These are phyloP conservation scores for Sesamia nonagrioides DNA, from an alignment of 1,140 invertebrate species.

Conservation along the genomic window DNA sequence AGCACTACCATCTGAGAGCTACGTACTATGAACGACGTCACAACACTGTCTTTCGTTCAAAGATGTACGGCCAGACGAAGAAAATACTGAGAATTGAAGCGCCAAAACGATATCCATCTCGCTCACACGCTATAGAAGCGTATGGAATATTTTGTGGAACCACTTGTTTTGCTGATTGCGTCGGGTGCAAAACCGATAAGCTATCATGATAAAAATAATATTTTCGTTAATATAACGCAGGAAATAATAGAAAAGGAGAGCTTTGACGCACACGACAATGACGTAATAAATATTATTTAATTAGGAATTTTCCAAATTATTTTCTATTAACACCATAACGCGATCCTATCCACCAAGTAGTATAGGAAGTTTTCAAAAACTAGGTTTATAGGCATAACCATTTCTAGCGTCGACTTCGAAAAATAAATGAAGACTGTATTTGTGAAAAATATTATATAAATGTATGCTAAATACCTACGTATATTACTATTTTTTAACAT, in stretches of 20 bases:
- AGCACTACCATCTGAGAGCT: conserved; percentile 85
- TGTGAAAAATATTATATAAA: not conserved
- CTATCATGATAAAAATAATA: conserved; percentile 45
- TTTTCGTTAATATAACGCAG: not conserved
- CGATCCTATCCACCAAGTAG: too few relatives aligned
- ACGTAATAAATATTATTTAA: not conserved
- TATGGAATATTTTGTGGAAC: conserved; percentile 85
- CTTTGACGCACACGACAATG: not conserved
- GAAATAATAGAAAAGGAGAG: conserved; percentile 10
- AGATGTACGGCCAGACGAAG: conserved; percentile 79
- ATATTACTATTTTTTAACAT: too few relatives aligned
- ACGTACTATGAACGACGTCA: conserved; percentile 87
- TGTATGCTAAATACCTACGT: too few relatives aligned
- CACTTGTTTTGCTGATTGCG: conserved; percentile 85
- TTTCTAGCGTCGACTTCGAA: not conserved
- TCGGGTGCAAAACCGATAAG: conserved; percentile 76
- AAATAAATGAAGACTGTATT: not conserved
- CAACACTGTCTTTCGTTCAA: conserved; percentile 72
- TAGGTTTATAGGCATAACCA: too few relatives aligned
- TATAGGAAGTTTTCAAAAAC: not conserved
- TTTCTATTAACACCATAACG: not conserved
- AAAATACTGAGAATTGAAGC: conserved; percentile 71
- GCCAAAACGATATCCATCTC: conserved; percentile 72
- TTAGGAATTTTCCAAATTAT: not conserved
- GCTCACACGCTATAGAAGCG: conserved; percentile 82